Evolutionary conservation across 2,797 vertebrate genomes (phyloP), one percentile per base, ranked within the genome.

Genomic region (Periparus ater): DNA sequence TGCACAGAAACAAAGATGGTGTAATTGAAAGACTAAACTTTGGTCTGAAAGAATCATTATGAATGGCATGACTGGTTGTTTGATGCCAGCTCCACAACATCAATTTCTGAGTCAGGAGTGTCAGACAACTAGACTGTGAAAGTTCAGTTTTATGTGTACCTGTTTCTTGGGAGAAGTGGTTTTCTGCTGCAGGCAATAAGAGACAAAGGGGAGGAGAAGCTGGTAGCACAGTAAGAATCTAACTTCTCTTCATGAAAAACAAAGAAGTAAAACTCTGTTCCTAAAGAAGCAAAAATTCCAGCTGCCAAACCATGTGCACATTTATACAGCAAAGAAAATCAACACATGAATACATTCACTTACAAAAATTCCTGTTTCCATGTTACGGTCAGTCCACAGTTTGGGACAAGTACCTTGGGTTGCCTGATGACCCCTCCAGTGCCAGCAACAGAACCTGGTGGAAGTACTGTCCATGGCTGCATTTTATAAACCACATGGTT

Each of bases 361-460:
- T 16, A 75, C 25, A 25, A 74, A 62, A 91, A 60, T 22, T 47
- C 12, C 18, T n/a, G 53, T 74, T 83, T 87, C 32, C 27, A 34
- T 23, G 12, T 14, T 44, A 48, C 4, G 54, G n/a, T n/a, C 36
- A 89, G 25, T 40, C 23, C 25, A 23, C 7, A 20, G 25, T 44
- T 58, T 57, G 21, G 7, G 21, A 19, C 42, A 42, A 13, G 13
- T 22, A 30, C 15, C 5, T 36, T 14, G 32, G 58, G 19, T 63
- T 26, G 27, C 17, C n/a, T 47, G 42, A 30, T 11, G 23, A 47
- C 11, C 19, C 3, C 19, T 12, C 13, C 36, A 29, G 17, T 7
- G 32, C 21, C 30, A 54, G 19, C 0, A 2, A 9, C 9, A 30
- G 0, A 6, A 29, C 3, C 5, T 8, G 1, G 8, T 60, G 42